These are phyloP conservation scores for Mesorhabditis spiculigera DNA, from an alignment of 2,888 invertebrate species.

Conservation along the genomic window DNA sequence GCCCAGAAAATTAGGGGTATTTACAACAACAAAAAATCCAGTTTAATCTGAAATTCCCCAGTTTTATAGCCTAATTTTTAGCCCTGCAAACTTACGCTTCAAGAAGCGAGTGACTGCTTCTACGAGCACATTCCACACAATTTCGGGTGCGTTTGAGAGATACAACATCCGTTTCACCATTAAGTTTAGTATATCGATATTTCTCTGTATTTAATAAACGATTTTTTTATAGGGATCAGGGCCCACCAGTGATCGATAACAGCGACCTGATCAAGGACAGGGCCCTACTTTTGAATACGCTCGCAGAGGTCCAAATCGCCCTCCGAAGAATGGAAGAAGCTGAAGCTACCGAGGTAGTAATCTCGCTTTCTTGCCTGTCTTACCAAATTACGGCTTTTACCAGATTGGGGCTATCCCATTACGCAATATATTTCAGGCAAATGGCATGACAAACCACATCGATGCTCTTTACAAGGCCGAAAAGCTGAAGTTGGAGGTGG, in stretches of 20 bases:
- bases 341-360: neutral
- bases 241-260: neutral
- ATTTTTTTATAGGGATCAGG: too few relatives aligned
- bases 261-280: neutral
- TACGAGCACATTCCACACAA: neutral
- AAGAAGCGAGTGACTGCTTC: neutral
- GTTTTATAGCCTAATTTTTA: neutral
- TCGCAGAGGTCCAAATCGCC: constrained; percentile 2
- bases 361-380: neutral
- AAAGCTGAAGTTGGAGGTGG: neutral
- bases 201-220: too few relatives aligned
- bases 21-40: too few relatives aligned
- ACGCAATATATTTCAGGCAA: neutral
- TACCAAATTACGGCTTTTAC: neutral
- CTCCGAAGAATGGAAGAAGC: neutral
- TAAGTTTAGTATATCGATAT: too few relatives aligned
- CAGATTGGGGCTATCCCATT: neutral
- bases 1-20: too few relatives aligned
- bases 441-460: neutral
- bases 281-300: neutral
- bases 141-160: neutral
- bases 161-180: too few relatives aligned
- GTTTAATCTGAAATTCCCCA: neutral
- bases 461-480: neutral
- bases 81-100: neutral